Evolutionary conservation across 2,113 vertebrate genomes (phyloP).

Genomic region (Bufo gargarizans): DNA sequence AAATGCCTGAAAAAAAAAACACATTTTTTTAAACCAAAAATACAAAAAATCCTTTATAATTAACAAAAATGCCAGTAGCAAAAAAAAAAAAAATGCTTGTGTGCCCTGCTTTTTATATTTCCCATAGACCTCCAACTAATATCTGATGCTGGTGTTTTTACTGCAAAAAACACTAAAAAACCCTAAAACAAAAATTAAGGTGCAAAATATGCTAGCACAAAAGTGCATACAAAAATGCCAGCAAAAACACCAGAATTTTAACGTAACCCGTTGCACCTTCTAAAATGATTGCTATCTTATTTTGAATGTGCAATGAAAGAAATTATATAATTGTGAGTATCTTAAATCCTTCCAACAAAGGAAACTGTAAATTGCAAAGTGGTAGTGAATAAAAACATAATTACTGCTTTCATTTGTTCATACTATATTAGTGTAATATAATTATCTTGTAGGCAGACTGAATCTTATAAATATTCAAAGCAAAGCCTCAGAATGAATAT

Average conservation of each 20-base stretch:
- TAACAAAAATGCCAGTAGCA: too few relatives aligned
- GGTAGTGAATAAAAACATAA: constrained; percentile 69
- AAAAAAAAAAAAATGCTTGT: too few relatives aligned
- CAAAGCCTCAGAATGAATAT: constrained; percentile 60
- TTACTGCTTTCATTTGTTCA: constrained; percentile 74
- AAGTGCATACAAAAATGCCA: too few relatives aligned
- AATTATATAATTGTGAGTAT: constrained; percentile 63
- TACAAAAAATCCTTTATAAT: too few relatives aligned
- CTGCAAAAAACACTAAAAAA: too few relatives aligned
- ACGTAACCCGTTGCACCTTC: neutral
- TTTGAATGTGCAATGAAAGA: constrained; percentile 55
- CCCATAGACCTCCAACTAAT: too few relatives aligned
- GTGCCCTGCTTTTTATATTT: too few relatives aligned
- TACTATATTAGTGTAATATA: constrained; percentile 74
- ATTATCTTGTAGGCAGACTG: constrained; percentile 69
- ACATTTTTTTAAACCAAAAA: too few relatives aligned
- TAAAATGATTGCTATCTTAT: neutral
- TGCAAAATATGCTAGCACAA: too few relatives aligned
- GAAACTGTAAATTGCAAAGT: constrained; percentile 71
- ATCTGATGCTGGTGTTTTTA: too few relatives aligned
- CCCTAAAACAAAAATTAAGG: too few relatives aligned
- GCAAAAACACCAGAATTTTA: neutral
- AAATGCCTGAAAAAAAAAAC: too few relatives aligned
- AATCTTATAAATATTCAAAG: constrained; percentile 71
- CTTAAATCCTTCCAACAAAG: constrained; percentile 67